Percentiles rank a stretch among this genome's conserved stretches.
Evolutionary conservation across 2,888 invertebrate genomes (phyloP).

Genomic region (Idaea dimidiata): DNA sequence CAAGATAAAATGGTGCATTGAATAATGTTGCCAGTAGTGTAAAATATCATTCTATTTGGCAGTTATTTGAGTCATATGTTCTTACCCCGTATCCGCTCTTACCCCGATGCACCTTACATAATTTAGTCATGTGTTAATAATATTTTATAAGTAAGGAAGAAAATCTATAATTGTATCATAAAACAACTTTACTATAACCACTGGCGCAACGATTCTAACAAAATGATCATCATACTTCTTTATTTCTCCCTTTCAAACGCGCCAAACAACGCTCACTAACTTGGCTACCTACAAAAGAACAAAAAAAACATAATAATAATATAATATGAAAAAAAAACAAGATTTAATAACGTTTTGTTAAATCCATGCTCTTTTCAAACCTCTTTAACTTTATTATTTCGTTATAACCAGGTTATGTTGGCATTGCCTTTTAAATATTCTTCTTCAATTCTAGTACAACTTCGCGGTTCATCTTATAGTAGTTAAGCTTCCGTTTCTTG

Average conservation of each 20-base stretch:
- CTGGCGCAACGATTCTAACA: background rate
- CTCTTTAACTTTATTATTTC: conserved; percentile 56
- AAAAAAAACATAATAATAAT: conserved; percentile 28
- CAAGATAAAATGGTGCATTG: no score
- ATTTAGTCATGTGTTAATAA: no score
- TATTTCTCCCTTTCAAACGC: background rate
- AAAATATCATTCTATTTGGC: no score
- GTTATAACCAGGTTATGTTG: conserved; percentile 38
- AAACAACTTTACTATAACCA: no score
- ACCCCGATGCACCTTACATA: no score
- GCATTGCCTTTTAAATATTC: background rate
- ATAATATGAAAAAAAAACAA: conserved; percentile 58
- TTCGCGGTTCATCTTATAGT: conserved; percentile 41
- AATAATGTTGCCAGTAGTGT: no score
- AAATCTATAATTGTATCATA: no score
- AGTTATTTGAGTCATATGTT: no score
- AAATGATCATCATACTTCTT: conserved; percentile 5
- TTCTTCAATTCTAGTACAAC: conserved; percentile 8
- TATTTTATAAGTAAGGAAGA: no score
- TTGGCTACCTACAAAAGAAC: conserved; percentile 43
- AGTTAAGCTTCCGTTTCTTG: conserved; percentile 58
- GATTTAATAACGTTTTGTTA: conserved; percentile 77
- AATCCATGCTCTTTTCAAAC: conserved; percentile 65
- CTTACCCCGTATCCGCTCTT: no score
- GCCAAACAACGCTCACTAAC: conserved; percentile 47